phyloP scores from a whole-genome alignment of 1,140 invertebrate species.

The Diachasmimorpha longicaudata region DNA sequence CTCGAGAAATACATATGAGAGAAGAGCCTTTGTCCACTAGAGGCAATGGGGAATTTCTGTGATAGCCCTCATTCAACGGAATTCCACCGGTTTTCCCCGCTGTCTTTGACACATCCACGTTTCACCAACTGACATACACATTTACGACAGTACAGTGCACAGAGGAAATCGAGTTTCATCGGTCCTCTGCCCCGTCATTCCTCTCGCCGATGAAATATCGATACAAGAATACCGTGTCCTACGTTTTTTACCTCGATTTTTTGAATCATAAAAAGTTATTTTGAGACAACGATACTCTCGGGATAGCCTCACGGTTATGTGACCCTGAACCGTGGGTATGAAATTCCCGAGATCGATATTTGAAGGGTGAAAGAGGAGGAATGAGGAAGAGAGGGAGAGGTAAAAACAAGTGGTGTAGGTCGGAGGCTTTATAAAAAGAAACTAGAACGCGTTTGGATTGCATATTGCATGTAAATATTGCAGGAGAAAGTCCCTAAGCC shows the following conservation, averaged over 20 bases:
- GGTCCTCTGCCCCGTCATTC: not conserved
- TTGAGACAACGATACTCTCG: not conserved
- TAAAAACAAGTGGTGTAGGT: not conserved
- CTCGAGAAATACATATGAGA: not conserved
- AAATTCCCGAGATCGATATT: not conserved
- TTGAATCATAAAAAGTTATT: not conserved
- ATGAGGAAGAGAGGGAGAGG: not conserved
- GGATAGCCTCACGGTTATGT: not conserved
- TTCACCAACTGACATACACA: not conserved
- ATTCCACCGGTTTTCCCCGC: not conserved
- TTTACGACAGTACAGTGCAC: not conserved
- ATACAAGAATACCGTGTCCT: not conserved
- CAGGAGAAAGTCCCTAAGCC: not conserved
- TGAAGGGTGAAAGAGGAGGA: not conserved
- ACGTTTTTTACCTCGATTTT: not conserved
- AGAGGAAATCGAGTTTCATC: conserved; percentile 7
- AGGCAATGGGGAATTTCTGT: not conserved
- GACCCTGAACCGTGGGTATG: not conserved
- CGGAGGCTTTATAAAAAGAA: conserved; percentile 10
- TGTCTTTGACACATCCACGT: not conserved
- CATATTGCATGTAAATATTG: conserved; percentile 30
- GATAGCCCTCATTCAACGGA: not conserved
- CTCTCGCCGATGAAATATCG: not conserved
- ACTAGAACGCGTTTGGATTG: conserved; percentile 16
- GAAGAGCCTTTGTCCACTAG: not conserved